These are phyloP conservation scores for Gulo gulo DNA, from an alignment of 2,113 vertebrate genomes.

Conservation along the genomic window DNA sequence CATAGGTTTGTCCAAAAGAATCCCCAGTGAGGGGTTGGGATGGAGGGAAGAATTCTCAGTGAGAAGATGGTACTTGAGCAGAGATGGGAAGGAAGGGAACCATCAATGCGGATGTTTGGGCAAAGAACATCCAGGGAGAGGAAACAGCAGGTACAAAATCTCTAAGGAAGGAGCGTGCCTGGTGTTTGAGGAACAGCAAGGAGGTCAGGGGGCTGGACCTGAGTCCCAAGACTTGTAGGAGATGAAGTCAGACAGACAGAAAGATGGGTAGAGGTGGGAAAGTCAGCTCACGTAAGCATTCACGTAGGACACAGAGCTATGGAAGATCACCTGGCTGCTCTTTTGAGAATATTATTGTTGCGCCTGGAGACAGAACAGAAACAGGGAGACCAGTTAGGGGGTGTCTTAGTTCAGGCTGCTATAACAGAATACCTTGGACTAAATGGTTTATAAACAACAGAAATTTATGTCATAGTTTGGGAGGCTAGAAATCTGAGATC, in stretches of 20 bases:
- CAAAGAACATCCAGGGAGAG: background rate
- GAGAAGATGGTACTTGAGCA: background rate
- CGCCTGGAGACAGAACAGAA: background rate
- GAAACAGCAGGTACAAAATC: background rate
- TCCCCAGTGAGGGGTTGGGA: background rate
- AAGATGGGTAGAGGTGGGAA: background rate
- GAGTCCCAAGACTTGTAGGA: background rate
- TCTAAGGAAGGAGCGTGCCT: background rate
- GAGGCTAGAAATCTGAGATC: background rate
- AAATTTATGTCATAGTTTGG: background rate
- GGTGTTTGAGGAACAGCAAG: background rate
- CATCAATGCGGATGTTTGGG: background rate
- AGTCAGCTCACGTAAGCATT: background rate
- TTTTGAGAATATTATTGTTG: background rate
- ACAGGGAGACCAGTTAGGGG: background rate
- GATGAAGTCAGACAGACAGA: background rate
- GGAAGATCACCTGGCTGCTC: background rate
- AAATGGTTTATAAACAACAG: background rate
- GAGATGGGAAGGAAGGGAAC: background rate
- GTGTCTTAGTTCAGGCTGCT: background rate
- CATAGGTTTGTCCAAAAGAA: background rate
- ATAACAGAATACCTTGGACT: background rate
- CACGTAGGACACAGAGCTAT: background rate
- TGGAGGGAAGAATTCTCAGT: background rate
- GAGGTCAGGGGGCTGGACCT: background rate